These are phyloP conservation scores for Drosophila gaucha DNA, from an alignment of 2,888 invertebrate species.

Conservation along the genomic window DNA sequence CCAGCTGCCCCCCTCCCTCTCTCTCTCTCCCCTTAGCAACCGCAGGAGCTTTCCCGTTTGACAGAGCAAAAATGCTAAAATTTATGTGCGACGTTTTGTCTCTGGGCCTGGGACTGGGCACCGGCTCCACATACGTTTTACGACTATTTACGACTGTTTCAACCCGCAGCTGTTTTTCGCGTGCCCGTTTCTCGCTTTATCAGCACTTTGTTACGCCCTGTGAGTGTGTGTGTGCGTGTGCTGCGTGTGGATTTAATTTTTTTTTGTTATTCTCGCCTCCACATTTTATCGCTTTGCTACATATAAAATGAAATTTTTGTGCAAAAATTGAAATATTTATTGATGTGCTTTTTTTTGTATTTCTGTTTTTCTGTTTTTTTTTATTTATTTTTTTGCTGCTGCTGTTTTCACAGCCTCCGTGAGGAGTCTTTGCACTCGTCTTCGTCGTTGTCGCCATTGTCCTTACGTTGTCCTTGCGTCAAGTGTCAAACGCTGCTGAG, in stretches of 20 bases:
- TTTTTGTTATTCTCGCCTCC: constrained; percentile 40
- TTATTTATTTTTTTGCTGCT: constrained; percentile 28
- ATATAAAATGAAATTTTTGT: constrained; percentile 56
- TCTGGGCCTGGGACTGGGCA: constrained; percentile 1
- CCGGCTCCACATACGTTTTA: constrained; percentile 45
- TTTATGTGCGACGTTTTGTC: constrained; percentile 51
- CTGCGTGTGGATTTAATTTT: constrained; percentile 75
- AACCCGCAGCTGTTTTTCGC: constrained; percentile 66
- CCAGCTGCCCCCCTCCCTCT: not conserved
- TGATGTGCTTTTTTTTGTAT: constrained; percentile 36
- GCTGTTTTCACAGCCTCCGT: constrained; percentile 50
- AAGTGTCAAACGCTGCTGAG: constrained; percentile 76
- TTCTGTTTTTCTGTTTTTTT: constrained; percentile 17
- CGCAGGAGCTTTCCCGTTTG: constrained; percentile 45
- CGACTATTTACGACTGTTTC: constrained; percentile 69
- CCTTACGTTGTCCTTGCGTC: constrained; percentile 77
- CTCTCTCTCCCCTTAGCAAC: constrained; percentile 2
- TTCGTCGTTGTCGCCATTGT: constrained; percentile 52
- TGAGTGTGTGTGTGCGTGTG: constrained; percentile 7
- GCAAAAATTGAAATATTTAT: constrained; percentile 79
- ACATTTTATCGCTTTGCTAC: constrained; percentile 67
- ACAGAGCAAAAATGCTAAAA: constrained; percentile 49
- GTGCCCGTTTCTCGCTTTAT: constrained; percentile 65
- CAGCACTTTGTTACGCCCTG: constrained; percentile 66
- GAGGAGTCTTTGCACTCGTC: constrained; percentile 4